Base-by-base conservation (phyloP, 2,888 invertebrate genomes). In the Apomyelois bistriatella region DNA sequence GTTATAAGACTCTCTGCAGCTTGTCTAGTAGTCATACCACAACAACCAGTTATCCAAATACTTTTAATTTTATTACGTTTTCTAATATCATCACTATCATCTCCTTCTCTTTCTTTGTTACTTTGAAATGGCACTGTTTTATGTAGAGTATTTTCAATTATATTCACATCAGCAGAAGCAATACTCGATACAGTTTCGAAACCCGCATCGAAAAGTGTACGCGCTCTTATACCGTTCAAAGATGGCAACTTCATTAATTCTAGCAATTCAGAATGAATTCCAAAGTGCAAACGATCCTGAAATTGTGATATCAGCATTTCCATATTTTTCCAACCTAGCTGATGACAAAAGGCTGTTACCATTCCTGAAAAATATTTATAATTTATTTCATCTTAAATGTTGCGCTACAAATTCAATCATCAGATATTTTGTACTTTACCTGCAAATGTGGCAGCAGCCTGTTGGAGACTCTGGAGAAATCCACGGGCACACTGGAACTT, bases 311-410 rank as follows among this genome's bases (percentile, higher is more conserved):
- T 92, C 38, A 99, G 90, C 60, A 97, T 89, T 78, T 98, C 96
- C 70, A 99, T 91, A 74, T 95, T 96, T 60, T 93, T 93, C 99
- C 99, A 99, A 17, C 98, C 97, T 9, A 99, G 87, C 52, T 97
- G 95, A 58, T 93, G 93, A 80, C 98, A 98, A 86, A 99, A 99
- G n/a, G 96, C 94, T 2, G 98, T 97, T 0, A 99, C 96, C 96
- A 99, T 99, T 53, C 98, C 98, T 96, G 63, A 68, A 81, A 71
- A 30, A 40, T 8, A 40, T 16, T n/a, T n/a, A n/a, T n/a, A n/a
- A n/a, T n/a, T n/a, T n/a, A n/a, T n/a, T n/a, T n/a, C n/a, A n/a
- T n/a, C n/a, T n/a, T n/a, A n/a, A n/a, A n/a, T n/a, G n/a, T n/a
- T n/a, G n/a, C n/a, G n/a, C n/a, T n/a, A n/a, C n/a, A n/a, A n/a